Evolutionary conservation across 2,797 vertebrate genomes (phyloP).

Genomic region (Micromesistius poutassou): DNA sequence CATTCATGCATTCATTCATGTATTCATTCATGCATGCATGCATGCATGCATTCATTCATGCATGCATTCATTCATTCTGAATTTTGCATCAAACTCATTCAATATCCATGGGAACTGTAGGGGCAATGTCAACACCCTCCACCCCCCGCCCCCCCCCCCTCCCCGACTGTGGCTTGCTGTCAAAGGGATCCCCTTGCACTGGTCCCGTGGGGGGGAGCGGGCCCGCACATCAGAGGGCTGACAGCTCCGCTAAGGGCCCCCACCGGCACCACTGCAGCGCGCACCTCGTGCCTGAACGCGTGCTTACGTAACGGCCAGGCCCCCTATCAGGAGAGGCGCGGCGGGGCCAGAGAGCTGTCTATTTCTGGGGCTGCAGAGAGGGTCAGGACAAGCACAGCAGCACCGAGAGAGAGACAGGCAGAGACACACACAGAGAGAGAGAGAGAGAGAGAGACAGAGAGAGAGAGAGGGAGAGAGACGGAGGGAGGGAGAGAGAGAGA

Average conservation of each 20-base stretch:
- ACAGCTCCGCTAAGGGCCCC: slow-evolving; percentile 53
- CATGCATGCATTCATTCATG: too few relatives aligned
- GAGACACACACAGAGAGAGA: not conserved
- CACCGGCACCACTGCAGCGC: not conserved
- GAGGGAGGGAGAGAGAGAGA: not conserved
- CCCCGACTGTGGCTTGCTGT: not conserved
- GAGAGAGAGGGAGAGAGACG: not conserved
- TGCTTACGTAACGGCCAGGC: slow-evolving; percentile 58
- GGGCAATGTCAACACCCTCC: not conserved
- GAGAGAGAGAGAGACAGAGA: not conserved
- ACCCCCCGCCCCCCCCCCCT: not conserved
- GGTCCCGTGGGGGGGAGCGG: not conserved
- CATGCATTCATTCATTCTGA: not conserved
- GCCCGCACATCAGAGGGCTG: slow-evolving; percentile 25
- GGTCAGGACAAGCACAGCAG: slow-evolving; percentile 51
- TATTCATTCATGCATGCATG: too few relatives aligned
- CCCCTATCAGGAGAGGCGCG: slow-evolving; percentile 39
- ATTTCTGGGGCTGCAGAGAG: slow-evolving; percentile 63
- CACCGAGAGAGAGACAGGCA: not conserved
- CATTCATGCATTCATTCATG: not conserved
- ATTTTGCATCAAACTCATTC: not conserved
- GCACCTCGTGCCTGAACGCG: slow-evolving; percentile 40
- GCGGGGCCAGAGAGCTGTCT: slow-evolving; percentile 49
- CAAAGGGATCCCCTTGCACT: slow-evolving; percentile 39
- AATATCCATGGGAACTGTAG: not conserved